phyloP scores from a whole-genome alignment of 1,140 invertebrate genomes.

The Riptortus pedestris region DNA sequence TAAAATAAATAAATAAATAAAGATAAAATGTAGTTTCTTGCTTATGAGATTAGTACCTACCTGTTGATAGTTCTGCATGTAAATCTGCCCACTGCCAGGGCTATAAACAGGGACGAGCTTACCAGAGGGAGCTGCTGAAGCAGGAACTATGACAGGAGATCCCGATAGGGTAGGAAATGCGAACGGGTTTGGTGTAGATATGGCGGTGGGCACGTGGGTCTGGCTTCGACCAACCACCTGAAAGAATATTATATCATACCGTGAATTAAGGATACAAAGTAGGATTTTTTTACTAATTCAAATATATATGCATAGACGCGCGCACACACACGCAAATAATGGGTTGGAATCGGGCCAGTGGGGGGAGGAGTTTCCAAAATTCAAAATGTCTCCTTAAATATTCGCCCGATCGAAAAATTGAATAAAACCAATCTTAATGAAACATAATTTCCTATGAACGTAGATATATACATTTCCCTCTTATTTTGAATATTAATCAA shows the following conservation, averaged over 20 bases:
- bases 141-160: conserved; percentile 29
- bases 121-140: not conserved
- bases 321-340: not conserved
- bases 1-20: no score
- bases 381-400: no score
- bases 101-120: conserved; percentile 29
- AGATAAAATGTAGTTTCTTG: no score
- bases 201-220: conserved; percentile 29
- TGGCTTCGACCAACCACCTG: conserved; percentile 18
- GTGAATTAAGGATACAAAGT: no score
- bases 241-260: no score
- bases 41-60: not conserved
- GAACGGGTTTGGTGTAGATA: conserved; percentile 29
- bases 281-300: no score
- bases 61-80: not conserved
- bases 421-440: no score
- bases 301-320: not conserved
- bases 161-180: conserved; percentile 14
- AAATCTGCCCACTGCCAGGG: not conserved
- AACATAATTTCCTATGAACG: no score
- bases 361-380: not conserved
- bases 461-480: no score
- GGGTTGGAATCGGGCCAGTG: not conserved
- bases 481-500: no score
- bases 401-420: no score